A percentile compares a stretch with the other conserved stretches of the same genome.
Evolutionary conservation across 2,888 invertebrate species (phyloP).

Genomic region (Exocentrus adspersus): DNA sequence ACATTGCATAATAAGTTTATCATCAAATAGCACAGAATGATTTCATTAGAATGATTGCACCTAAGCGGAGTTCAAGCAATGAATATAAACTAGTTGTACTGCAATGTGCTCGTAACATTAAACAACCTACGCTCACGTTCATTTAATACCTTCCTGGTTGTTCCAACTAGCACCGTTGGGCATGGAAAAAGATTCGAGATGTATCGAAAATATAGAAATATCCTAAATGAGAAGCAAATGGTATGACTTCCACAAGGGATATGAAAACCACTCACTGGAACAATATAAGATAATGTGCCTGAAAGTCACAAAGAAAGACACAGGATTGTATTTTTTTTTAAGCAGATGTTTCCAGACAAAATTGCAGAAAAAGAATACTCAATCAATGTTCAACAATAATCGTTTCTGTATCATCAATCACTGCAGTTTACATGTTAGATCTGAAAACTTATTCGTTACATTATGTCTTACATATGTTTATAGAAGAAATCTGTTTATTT

Average conservation of each 20-base stretch:
- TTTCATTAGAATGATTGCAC: not conserved
- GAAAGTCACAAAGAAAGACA: too few species aligned
- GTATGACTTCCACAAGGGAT: too few species aligned
- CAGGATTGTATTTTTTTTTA: too few species aligned
- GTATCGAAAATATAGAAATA: too few species aligned
- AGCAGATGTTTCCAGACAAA: too few species aligned
- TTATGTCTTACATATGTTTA: not conserved
- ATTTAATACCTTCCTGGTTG: not conserved
- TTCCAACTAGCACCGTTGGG: too few species aligned
- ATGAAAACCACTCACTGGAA: too few species aligned
- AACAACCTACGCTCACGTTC: not conserved
- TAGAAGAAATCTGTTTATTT: constrained; percentile 6
- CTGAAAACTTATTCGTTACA: not conserved
- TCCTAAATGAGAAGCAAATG: too few species aligned
- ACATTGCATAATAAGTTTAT: not conserved
- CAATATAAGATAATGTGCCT: too few species aligned
- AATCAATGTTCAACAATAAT: not conserved
- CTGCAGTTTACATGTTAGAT: too few species aligned
- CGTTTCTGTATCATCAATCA: too few species aligned
- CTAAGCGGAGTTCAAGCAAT: not conserved
- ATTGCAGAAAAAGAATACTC: not conserved
- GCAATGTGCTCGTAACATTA: not conserved
- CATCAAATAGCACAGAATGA: not conserved
- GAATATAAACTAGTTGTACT: not conserved
- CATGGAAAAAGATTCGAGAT: too few species aligned